Conservation (phyloP, 2,113 vertebrate species). For the Myrmecophaga tridactyla region DNA sequence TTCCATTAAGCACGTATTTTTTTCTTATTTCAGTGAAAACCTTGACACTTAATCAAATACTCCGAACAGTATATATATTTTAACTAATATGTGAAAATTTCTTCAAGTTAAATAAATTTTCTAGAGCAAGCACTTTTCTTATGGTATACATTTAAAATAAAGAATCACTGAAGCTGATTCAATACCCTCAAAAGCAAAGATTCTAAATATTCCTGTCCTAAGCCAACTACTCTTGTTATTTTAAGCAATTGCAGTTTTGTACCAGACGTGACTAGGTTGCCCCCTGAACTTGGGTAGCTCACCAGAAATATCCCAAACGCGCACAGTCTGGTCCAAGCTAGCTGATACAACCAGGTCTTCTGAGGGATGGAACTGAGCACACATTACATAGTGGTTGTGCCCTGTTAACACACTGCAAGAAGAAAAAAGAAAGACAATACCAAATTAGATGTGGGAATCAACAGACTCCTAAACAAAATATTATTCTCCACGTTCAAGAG, state of each 20-base stretch:
- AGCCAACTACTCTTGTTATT: background rate
- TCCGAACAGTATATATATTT: background rate
- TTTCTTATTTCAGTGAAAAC: conserved; percentile 11
- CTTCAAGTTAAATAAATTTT: conserved; percentile 29
- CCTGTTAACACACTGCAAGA: conserved; percentile 92
- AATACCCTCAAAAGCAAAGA: conserved; percentile 28
- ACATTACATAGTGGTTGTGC: conserved; percentile 99
- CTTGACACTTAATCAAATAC: conserved; percentile 19
- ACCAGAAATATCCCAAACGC: conserved; percentile 99
- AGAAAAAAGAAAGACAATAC: background rate
- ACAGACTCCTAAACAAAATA: background rate
- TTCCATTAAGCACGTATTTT: background rate
- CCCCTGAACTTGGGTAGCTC: conserved; percentile 83
- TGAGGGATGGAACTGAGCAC: conserved; percentile 96
- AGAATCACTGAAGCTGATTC: conserved; percentile 11
- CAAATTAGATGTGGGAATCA: background rate
- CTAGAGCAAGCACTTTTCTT: conserved; percentile 12
- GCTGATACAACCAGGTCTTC: conserved; percentile 98
- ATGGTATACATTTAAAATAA: background rate
- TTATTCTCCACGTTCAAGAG: background rate
- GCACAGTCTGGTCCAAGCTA: conserved; percentile 97
- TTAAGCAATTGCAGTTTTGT: conserved; percentile 73
- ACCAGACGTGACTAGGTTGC: background rate
- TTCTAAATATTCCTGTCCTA: background rate
- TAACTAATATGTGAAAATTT: conserved; percentile 27